Conservation (phyloP, 2,888 invertebrate genomes). For the Scaptomyza tumidula region DNA sequence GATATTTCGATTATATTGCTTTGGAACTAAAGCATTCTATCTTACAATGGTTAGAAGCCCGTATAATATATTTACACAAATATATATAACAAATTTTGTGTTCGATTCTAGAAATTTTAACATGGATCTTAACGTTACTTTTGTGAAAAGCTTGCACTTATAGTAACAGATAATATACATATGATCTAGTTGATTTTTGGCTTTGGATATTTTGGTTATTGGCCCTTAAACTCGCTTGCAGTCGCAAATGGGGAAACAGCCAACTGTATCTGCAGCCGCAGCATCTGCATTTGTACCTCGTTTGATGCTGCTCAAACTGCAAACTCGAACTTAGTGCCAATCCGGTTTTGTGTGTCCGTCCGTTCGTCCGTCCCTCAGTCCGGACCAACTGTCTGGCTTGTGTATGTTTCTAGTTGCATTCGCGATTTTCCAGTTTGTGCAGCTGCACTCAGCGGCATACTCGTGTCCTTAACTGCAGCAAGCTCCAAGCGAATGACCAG, state of each 20-base stretch:
- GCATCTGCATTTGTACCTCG: constrained; percentile 47
- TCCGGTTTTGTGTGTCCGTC: constrained; percentile 60
- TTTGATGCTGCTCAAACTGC: constrained; percentile 62
- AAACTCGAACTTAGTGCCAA: constrained; percentile 72
- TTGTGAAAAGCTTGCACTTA: too few relatives aligned
- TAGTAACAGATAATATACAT: too few relatives aligned
- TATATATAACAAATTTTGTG: too few relatives aligned
- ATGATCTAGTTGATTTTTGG: neutral
- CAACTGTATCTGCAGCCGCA: constrained; percentile 33
- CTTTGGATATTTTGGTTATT: constrained; percentile 20
- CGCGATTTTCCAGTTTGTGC: constrained; percentile 74
- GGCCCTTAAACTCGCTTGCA: constrained; percentile 44
- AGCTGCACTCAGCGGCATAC: constrained; percentile 52
- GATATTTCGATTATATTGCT: too few relatives aligned
- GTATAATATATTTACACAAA: too few relatives aligned
- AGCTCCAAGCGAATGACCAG: constrained; percentile 74
- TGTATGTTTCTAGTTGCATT: constrained; percentile 60
- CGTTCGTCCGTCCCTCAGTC: constrained; percentile 1
- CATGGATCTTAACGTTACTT: too few relatives aligned
- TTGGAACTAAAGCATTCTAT: too few relatives aligned
- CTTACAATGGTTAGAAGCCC: too few relatives aligned
- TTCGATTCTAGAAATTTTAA: too few relatives aligned
- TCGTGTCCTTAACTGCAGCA: constrained; percentile 68
- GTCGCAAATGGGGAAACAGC: constrained; percentile 49
- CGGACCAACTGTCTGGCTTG: constrained; percentile 58